Evolutionary conservation across 2,888 invertebrate genomes (phyloP), one percentile per base, ranked within the genome.

Genomic region (Eristalis intricaria): DNA sequence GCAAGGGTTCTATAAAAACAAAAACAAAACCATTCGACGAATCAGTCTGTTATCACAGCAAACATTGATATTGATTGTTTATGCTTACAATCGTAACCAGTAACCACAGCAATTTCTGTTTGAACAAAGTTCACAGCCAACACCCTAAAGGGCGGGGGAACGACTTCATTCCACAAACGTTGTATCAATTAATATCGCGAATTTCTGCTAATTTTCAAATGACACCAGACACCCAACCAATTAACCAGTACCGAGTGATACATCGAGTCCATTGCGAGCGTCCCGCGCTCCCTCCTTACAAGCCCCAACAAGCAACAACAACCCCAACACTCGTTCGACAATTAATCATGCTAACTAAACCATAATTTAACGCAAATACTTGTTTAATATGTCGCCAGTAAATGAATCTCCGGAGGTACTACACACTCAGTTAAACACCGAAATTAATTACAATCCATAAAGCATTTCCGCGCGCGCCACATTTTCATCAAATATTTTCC

Each of bases 401-500:
- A 83, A 79, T 83, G 76, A 84, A 80, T 80, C 84, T 68, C 68
- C 50, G 19, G 71, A 70, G 61, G 38, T 43, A 23, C 58, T 38
- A 79, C 76, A 80, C 76, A 84, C 79, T 76, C 84, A 80, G 71
- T 87, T 87, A 83, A 83, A 84, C 84, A 73, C 71, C 63, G 76
- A 84, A 87, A 87, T 87, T 87, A 87, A 84, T 87, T 87, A 87
- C 87, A 87, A 84, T 70, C 83, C 84, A 87, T 87, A 87, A 87
- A 87, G 68, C 79, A 87, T 87, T 80, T 87, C 84, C 79, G 76
- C 78, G 60, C 50, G 84, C 76, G 26, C 71, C 58, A 80, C 75
- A 69, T 69, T 76, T 87, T 76, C 75, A 79, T 61, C 83, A 87
- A 87, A 84, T 80, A 87, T 87, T 87, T 87, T 84, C 73, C 64